Evolutionary conservation across 2,888 invertebrate genomes (phyloP), one percentile per base, ranked within the genome.

Genomic region (Empis stercorea): DNA sequence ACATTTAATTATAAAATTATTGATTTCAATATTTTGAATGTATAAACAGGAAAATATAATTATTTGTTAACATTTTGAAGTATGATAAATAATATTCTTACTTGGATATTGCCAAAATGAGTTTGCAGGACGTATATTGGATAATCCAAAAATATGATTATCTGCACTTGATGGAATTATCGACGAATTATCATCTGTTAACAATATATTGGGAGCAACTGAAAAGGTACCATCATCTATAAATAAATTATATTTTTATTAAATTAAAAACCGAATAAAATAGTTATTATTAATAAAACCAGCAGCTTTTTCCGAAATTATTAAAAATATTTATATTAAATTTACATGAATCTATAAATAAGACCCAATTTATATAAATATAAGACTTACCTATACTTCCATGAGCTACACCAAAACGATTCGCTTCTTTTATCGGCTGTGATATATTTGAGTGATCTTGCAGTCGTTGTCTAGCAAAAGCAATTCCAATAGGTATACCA

Each of bases 71-170:
- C 20, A 4, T 20, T 4, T 20, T 20, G 3, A 3, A 20, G 3
- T 20, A 20, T 4, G 20, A 20, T 20, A 20, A 20, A 20, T 4
- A 20, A 20, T 20, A 20, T 20, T 76, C 79, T 78, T 75, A 77
- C 79, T 74, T 57, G 85, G 84, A 74, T 87, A 87, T 72, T 85
- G 85, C 85, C 86, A 87, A 63, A 85, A 76, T 48, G 85, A 78
- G 46, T 81, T 78, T 62, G 81, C 75, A 62, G 79, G 75, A 57
- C 80, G 71, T 60, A 74, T 57, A 68, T 23, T 40, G 11, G 17
- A 4, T 13, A 40, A 2, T n/a, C 23, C 40, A 13, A 40, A 10
- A 32, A 13, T 13, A 32, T 32, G 11, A 9, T 10, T 32, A 13
- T 13, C 32, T 32, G 10, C 32, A 32, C 4, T 13, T 5, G 32